Evolutionary conservation across 1,140 invertebrate genomes (phyloP).

Genomic region (Periplaneta americana): DNA sequence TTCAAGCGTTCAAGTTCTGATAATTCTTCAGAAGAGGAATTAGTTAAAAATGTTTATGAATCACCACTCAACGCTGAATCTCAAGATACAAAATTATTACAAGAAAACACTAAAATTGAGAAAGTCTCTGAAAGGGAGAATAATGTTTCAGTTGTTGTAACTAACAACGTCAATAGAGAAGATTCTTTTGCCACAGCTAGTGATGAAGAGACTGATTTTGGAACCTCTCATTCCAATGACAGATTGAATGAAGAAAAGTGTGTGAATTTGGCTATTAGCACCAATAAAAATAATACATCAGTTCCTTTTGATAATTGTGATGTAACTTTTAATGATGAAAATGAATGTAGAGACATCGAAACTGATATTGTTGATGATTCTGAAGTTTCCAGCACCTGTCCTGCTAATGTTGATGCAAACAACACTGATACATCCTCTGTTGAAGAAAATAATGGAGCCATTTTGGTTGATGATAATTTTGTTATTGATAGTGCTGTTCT

Average conservation of each 20-base stretch:
- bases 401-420: background rate
- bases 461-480: too few relatives aligned
- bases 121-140: background rate
- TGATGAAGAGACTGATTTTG: background rate
- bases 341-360: background rate
- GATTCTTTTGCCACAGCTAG: background rate
- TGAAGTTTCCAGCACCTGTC: background rate
- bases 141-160: background rate
- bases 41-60: background rate
- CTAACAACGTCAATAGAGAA: background rate
- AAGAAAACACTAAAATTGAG: background rate
- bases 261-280: background rate
- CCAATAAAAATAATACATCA: too few relatives aligned
- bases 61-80: background rate
- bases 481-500: too few relatives aligned
- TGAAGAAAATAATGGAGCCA: too few relatives aligned
- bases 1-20: background rate
- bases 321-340: background rate
- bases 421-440: too few relatives aligned
- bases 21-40: background rate
- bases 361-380: background rate
- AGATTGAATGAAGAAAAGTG: background rate
- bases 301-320: background rate
- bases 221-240: too few relatives aligned
- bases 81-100: background rate